Evolutionary conservation across 2,888 invertebrate genomes (phyloP).

Genomic region (Electrophaes corylata): DNA sequence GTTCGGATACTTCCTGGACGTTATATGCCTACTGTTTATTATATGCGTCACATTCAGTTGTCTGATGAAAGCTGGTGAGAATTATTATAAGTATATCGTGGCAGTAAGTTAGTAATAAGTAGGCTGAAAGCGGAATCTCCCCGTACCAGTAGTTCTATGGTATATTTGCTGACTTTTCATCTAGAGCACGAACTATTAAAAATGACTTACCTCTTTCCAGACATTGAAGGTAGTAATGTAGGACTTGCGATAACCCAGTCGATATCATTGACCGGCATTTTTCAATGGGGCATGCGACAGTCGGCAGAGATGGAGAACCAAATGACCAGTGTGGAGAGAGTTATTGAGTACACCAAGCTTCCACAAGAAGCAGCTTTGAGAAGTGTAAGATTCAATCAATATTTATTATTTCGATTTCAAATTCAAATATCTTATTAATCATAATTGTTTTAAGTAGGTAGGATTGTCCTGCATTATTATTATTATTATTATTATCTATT

Average conservation of each 20-base stretch:
- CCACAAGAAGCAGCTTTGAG: slow-evolving; percentile 78
- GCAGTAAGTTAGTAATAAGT: too few species aligned
- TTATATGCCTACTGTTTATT: slow-evolving; percentile 86
- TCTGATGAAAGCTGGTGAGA: slow-evolving; percentile 71
- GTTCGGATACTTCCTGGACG: slow-evolving; percentile 87
- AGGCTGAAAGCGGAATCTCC: too few species aligned
- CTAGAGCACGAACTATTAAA: neutral
- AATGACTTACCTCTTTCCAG: slow-evolving; percentile 53
- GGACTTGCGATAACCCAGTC: slow-evolving; percentile 88
- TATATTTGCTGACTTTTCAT: too few species aligned
- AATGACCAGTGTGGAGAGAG: slow-evolving; percentile 92
- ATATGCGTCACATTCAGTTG: slow-evolving; percentile 87
- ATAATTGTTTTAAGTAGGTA: too few species aligned
- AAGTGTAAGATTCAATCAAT: slow-evolving; percentile 47
- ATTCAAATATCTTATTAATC: neutral
- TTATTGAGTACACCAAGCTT: slow-evolving; percentile 87
- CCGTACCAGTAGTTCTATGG: too few species aligned
- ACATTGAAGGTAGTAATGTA: slow-evolving; percentile 82
- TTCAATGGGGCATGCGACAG: slow-evolving; percentile 93
- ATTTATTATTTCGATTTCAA: neutral
- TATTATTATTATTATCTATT: neutral
- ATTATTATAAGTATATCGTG: too few species aligned
- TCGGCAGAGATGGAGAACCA: slow-evolving; percentile 93
- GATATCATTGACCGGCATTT: slow-evolving; percentile 85
- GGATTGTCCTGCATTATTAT: too few species aligned